phyloP scores from a whole-genome alignment of 2,113 vertebrate genomes.

The Jacana jacana region DNA sequence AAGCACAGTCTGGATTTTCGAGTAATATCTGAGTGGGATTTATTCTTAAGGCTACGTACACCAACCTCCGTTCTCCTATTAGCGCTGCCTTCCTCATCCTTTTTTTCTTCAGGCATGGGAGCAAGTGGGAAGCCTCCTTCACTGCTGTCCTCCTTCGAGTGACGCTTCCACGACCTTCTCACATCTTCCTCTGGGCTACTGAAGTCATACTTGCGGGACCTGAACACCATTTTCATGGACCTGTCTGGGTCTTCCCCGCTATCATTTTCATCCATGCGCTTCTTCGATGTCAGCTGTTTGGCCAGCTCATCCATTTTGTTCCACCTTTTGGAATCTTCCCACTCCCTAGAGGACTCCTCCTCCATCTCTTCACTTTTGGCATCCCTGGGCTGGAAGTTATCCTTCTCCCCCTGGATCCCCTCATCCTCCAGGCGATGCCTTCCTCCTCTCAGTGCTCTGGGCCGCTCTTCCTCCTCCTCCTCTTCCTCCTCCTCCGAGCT shows the following conservation, averaged over 20 bases:
- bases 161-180: slow-evolving; percentile 72
- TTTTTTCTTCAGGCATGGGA: slow-evolving; percentile 78
- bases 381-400: slow-evolving; percentile 11
- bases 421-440: slow-evolving; percentile 40
- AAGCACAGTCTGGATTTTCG: not conserved
- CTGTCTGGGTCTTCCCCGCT: slow-evolving; percentile 67
- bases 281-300: slow-evolving; percentile 74
- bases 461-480: slow-evolving; percentile 48
- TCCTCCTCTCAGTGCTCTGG: slow-evolving; percentile 20
- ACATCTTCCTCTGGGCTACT: slow-evolving; percentile 34
- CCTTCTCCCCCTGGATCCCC: not conserved
- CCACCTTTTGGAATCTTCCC: slow-evolving; percentile 76
- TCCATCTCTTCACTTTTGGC: slow-evolving; percentile 35
- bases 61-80: slow-evolving; percentile 88
- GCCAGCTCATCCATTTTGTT: slow-evolving; percentile 79
- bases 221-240: slow-evolving; percentile 72
- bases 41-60: not conserved
- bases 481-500: slow-evolving; percentile 44
- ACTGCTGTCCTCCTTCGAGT: slow-evolving; percentile 77
- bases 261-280: slow-evolving; percentile 47
- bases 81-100: slow-evolving; percentile 92
- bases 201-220: slow-evolving; percentile 55
- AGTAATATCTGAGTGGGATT: not conserved
- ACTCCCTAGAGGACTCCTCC: slow-evolving; percentile 60
- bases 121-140: slow-evolving; percentile 78